These are phyloP conservation scores for Wiebesia pumilae DNA, from an alignment of 1,140 invertebrate genomes.

Conservation along the genomic window DNA sequence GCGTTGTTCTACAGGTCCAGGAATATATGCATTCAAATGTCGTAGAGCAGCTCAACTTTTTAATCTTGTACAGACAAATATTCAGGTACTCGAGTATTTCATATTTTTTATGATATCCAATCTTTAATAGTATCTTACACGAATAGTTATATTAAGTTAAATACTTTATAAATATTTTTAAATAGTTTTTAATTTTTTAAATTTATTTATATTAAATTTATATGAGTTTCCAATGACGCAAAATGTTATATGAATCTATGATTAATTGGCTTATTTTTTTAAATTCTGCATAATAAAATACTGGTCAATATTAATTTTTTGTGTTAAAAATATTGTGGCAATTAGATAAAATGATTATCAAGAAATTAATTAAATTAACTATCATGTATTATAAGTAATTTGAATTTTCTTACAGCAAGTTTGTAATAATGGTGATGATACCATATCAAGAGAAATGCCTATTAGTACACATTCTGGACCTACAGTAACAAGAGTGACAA, in stretches of 20 bases:
- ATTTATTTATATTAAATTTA: not conserved
- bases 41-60: conserved; percentile 93
- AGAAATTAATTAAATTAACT: not conserved
- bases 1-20: conserved; percentile 92
- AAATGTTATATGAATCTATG: not conserved
- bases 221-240: not conserved
- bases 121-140: too few species aligned
- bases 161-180: not conserved
- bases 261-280: too few species aligned
- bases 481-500: conserved; percentile 65
- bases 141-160: too few species aligned
- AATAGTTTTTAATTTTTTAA: not conserved
- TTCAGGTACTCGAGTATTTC: conserved; percentile 79
- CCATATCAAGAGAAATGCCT: conserved; percentile 69
- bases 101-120: not conserved
- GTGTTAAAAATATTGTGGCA: too few species aligned
- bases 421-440: conserved; percentile 72
- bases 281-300: too few species aligned
- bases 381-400: conserved; percentile 72
- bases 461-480: conserved; percentile 62
- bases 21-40: conserved; percentile 96
- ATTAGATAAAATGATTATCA: too few species aligned
- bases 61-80: conserved; percentile 89
- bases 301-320: too few species aligned
- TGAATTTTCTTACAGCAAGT: conserved; percentile 58